Evolutionary conservation across 2,888 invertebrate species (phyloP).

Genomic region (Pseudococcus jackbeardsleyi): DNA sequence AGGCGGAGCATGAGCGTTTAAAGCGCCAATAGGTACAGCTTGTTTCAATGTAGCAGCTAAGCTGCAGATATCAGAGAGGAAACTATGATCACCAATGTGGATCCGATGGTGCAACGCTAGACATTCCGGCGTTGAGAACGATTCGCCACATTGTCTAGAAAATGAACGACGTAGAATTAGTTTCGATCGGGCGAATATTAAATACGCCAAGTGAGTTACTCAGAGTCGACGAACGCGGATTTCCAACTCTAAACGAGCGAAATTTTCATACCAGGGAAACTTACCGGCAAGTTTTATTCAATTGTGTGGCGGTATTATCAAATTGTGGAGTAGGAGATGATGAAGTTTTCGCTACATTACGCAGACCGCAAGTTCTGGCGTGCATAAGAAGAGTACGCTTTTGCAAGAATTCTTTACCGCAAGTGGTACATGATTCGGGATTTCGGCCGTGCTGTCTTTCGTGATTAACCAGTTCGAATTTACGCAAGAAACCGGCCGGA

Average conservation of each 20-base stretch:
- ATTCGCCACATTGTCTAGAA: slow-evolving; percentile 76
- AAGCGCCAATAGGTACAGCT: slow-evolving; percentile 66
- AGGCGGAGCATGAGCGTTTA: slow-evolving; percentile 69
- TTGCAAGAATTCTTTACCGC: slow-evolving; percentile 88
- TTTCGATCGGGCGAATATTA: neutral
- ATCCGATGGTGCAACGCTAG: slow-evolving; percentile 83
- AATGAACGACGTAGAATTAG: neutral
- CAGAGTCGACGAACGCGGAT: neutral
- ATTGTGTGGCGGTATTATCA: slow-evolving; percentile 34
- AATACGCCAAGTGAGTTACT: neutral
- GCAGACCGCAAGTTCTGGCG: slow-evolving; percentile 68
- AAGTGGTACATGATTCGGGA: slow-evolving; percentile 85
- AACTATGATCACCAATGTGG: slow-evolving; percentile 84
- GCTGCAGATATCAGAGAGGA: slow-evolving; percentile 85
- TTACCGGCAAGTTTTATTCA: slow-evolving; percentile 68
- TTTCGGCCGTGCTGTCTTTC: slow-evolving; percentile 84
- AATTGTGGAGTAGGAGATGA: slow-evolving; percentile 66
- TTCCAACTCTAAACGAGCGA: neutral
- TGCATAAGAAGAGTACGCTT: slow-evolving; percentile 86
- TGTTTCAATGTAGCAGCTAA: slow-evolving; percentile 82
- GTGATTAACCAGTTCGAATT: slow-evolving; percentile 89
- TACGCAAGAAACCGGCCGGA: slow-evolving; percentile 85
- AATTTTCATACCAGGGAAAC: neutral
- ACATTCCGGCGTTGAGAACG: slow-evolving; percentile 81
- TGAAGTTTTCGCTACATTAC: slow-evolving; percentile 60